Conservation (phyloP, 2,797 vertebrate genomes). For the Zonotrichia albicollis region DNA sequence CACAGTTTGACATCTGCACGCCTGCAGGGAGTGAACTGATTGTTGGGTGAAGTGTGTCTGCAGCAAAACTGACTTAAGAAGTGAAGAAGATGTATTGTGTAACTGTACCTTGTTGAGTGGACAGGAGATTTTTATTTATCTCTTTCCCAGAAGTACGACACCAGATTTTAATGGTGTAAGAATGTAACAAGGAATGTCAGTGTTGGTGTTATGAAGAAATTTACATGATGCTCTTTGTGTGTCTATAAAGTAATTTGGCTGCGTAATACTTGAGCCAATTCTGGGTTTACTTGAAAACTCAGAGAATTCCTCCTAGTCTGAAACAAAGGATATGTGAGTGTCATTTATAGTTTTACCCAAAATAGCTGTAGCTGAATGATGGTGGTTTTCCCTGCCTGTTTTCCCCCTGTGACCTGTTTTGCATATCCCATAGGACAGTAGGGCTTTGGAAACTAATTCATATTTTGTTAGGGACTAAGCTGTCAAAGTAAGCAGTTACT, state of each 20-base stretch:
- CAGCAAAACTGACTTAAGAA: neutral
- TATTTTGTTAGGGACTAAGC: neutral
- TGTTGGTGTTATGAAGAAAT: neutral
- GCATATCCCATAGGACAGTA: neutral
- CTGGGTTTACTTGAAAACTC: neutral
- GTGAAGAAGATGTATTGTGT: neutral
- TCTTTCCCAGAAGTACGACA: neutral
- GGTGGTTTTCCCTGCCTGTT: neutral
- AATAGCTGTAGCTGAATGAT: neutral
- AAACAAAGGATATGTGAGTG: neutral
- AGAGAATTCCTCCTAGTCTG: neutral
- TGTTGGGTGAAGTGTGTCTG: neutral
- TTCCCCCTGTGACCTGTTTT: neutral
- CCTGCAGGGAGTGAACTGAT: neutral
- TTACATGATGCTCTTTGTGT: neutral
- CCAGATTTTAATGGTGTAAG: neutral
- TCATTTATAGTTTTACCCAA: neutral
- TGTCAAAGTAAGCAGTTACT: neutral
- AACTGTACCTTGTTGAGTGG: neutral
- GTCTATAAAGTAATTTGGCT: neutral
- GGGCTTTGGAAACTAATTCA: neutral
- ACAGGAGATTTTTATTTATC: neutral
- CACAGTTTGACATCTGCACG: neutral
- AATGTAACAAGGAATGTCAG: rapidly evolving
- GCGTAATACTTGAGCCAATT: neutral